Evolutionary conservation across 1,140 invertebrate genomes (phyloP).

Genomic region (Matsumurasca onukii): DNA sequence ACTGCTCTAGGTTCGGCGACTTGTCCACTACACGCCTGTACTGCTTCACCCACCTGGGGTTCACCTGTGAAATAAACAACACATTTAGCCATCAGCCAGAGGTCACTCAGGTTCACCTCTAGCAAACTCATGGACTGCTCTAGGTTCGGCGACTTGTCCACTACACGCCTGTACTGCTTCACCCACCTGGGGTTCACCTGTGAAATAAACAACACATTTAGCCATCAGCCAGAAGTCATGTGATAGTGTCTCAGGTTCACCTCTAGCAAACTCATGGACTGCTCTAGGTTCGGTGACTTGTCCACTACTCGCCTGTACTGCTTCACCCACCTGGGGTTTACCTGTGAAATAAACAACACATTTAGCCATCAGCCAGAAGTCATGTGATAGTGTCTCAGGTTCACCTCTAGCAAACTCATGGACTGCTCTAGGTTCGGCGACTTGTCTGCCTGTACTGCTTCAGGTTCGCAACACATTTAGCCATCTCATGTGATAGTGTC

Average conservation of each 20-base stretch:
- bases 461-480: constrained; percentile 60
- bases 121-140: constrained; percentile 34
- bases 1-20: constrained; percentile 32
- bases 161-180: constrained; percentile 21
- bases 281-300: constrained; percentile 30
- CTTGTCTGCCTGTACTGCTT: constrained; percentile 19
- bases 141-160: constrained; percentile 22
- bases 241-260: constrained; percentile 43
- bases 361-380: too few species aligned
- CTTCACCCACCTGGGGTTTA: constrained; percentile 26
- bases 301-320: constrained; percentile 23
- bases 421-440: too few species aligned
- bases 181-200: constrained; percentile 28
- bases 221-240: constrained; percentile 52
- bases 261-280: constrained; percentile 33
- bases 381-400: too few species aligned
- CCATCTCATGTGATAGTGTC: constrained; percentile 51
- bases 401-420: too few species aligned
- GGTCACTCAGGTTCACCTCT: constrained; percentile 51
- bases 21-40: constrained; percentile 21
- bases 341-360: constrained; percentile 54
- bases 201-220: constrained; percentile 59
- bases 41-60: constrained; percentile 29
- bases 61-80: constrained; percentile 52
- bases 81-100: constrained; percentile 58